Conservation (phyloP, 2,888 invertebrate species). For the Macrosiphum euphorbiae region DNA sequence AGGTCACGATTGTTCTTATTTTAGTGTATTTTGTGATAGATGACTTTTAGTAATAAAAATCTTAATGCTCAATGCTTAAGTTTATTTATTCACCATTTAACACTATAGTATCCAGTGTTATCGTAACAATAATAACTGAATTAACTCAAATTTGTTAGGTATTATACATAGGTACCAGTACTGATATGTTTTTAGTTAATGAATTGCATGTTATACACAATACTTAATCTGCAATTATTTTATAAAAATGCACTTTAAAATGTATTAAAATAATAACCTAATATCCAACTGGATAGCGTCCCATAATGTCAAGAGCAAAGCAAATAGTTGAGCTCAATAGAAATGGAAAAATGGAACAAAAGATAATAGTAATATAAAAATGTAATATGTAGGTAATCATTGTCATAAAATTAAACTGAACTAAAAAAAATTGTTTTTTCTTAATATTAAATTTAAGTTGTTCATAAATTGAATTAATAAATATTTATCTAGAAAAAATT, state of each 20-base stretch:
- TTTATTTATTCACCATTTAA: background rate
- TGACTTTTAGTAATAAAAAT: too few relatives aligned
- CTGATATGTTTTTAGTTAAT: background rate
- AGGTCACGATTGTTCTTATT: background rate
- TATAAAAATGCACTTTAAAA: background rate
- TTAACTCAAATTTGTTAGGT: background rate
- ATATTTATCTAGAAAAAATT: background rate
- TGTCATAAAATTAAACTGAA: background rate
- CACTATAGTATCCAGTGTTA: background rate
- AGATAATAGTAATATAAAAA: background rate
- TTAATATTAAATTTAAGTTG: background rate
- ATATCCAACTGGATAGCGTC: background rate
- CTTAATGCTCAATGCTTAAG: background rate
- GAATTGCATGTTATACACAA: background rate
- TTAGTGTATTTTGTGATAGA: background rate
- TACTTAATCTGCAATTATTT: background rate
- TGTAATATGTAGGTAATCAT: background rate
- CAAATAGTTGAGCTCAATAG: background rate
- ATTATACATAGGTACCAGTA: background rate
- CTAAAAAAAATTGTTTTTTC: background rate
- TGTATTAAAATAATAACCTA: background rate
- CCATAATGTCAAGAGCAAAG: background rate
- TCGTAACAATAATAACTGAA: background rate
- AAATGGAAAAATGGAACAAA: background rate
- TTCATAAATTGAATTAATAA: background rate